phyloP scores from a whole-genome alignment of 2,113 vertebrate species.

The Pristiophorus japonicus region DNA sequence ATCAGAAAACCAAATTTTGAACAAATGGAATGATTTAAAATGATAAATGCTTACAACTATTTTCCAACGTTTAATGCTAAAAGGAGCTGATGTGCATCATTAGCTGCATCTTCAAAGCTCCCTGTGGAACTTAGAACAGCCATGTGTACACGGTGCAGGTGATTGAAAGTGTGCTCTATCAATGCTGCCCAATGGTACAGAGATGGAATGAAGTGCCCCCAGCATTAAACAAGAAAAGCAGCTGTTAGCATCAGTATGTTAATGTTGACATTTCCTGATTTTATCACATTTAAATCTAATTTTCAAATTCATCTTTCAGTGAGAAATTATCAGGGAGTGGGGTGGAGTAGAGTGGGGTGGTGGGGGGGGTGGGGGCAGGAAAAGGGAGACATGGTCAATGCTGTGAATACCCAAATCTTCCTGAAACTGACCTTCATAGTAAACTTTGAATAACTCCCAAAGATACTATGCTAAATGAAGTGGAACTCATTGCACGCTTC shows the following conservation, averaged over 20 bases:
- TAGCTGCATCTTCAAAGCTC: background rate
- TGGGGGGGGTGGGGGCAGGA: background rate
- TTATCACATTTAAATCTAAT: background rate
- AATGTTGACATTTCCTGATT: background rate
- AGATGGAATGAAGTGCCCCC: background rate
- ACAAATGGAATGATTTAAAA: background rate
- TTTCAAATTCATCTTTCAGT: background rate
- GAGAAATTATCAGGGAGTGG: background rate
- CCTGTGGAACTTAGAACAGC: background rate
- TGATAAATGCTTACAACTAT: background rate
- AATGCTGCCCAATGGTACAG: background rate
- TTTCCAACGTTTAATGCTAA: background rate
- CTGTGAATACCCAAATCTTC: background rate
- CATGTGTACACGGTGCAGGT: conserved; percentile 4
- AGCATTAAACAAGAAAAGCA: conserved; percentile 11
- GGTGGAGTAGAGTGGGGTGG: background rate
- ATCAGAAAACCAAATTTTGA: background rate
- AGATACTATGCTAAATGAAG: background rate
- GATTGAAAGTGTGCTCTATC: background rate
- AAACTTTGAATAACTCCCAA: background rate
- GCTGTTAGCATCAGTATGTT: background rate
- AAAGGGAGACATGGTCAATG: background rate
- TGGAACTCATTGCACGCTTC: background rate
- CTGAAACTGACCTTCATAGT: background rate
- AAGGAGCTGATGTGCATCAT: background rate